phyloP scores from a whole-genome alignment of 1,140 invertebrate species.

The Heliconius melpomene region DNA sequence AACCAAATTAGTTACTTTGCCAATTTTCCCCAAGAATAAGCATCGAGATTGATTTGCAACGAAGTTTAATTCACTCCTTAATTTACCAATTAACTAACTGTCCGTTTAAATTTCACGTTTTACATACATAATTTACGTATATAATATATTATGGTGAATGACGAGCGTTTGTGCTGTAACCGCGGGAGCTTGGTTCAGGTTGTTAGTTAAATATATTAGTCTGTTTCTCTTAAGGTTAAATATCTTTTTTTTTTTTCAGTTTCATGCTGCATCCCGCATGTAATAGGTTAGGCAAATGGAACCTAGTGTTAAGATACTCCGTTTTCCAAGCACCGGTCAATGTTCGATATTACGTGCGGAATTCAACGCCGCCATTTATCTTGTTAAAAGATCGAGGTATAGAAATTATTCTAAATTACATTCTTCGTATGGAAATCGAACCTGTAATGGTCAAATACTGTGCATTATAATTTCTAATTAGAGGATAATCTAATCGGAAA shows the following conservation, averaged over 20 bases:
- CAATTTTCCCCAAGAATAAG: conserved; percentile 21
- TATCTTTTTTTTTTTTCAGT: not conserved
- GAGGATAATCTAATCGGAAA: no score
- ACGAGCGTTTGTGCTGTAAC: conserved; percentile 41
- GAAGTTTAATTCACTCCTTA: conserved; percentile 36
- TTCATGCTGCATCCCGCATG: no score
- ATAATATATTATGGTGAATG: conserved; percentile 24
- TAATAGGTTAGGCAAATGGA: no score
- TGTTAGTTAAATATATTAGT: conserved; percentile 34
- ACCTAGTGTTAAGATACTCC: no score
- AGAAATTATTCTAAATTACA: no score
- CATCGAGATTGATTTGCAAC: conserved; percentile 27
- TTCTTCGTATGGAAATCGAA: no score
- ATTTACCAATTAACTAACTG: conserved; percentile 47
- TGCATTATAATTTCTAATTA: no score
- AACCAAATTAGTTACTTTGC: not conserved
- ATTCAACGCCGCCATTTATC: no score
- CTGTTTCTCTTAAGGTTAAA: conserved; percentile 13
- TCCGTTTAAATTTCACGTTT: conserved; percentile 42
- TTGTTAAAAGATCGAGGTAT: no score
- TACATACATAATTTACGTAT: conserved; percentile 10
- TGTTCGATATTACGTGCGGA: no score
- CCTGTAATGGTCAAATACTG: no score
- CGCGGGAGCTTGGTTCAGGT: conserved; percentile 27
- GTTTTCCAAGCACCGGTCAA: no score